phyloP scores from a whole-genome alignment of 2,113 vertebrate genomes.

The Xiphorhynchus elegans region DNA sequence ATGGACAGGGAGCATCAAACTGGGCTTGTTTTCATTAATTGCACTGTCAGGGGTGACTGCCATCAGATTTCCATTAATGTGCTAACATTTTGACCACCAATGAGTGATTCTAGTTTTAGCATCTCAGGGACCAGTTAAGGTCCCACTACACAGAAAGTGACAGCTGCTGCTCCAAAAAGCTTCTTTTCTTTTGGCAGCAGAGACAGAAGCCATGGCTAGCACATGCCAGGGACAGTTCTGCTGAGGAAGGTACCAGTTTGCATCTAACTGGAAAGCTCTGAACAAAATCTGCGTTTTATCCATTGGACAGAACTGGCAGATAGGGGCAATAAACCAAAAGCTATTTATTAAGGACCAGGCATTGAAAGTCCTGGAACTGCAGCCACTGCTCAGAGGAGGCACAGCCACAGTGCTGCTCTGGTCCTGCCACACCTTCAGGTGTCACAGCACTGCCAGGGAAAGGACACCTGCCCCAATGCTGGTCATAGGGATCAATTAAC shows the following conservation, averaged over 20 bases:
- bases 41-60: not conserved
- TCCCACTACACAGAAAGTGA: not conserved
- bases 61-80: not conserved
- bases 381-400: accelerated
- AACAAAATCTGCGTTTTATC: not conserved
- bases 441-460: not conserved
- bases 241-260: not conserved
- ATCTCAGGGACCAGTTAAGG: not conserved
- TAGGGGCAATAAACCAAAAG: not conserved
- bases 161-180: not conserved
- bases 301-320: not conserved
- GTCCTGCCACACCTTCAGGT: not conserved
- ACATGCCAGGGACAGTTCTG: not conserved
- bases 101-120: not conserved
- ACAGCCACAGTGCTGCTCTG: accelerated
- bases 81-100: not conserved
- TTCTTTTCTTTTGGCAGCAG: not conserved
- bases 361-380: not conserved
- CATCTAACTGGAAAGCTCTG: not conserved
- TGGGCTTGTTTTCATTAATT: not conserved
- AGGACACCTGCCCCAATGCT: not conserved
- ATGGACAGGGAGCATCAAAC: not conserved
- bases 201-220: not conserved
- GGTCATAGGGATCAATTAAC: not conserved
- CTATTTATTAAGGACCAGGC: not conserved